Percentiles rank a stretch among this genome's conserved stretches.
phyloP scores from a whole-genome alignment of 1,140 invertebrate genomes.

The Triops cancriformis region DNA sequence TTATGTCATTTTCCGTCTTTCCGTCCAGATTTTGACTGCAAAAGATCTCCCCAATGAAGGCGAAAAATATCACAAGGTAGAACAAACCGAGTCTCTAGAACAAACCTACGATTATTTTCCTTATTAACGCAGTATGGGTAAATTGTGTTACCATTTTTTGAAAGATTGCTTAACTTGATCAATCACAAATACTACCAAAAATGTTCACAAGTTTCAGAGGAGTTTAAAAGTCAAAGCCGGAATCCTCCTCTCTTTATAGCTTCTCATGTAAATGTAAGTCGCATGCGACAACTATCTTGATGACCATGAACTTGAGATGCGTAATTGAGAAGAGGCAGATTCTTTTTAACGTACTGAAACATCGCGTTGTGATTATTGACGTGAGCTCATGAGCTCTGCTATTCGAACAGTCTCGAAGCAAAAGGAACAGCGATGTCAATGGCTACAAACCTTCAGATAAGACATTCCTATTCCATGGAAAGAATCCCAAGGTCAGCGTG shows the following conservation, averaged over 20 bases:
- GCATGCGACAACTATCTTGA: neutral
- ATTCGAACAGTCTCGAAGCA: no score
- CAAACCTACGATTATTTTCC: neutral
- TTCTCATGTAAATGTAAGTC: neutral
- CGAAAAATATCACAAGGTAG: neutral
- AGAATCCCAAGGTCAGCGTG: no score
- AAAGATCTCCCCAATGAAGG: neutral
- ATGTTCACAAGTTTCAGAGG: no score
- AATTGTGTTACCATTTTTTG: no score
- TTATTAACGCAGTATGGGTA: no score
- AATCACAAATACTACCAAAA: no score
- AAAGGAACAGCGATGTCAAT: no score
- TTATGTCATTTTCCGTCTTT: neutral
- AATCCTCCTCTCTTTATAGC: neutral
- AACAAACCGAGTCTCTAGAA: neutral
- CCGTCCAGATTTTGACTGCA: neutral
- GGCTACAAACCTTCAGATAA: no score
- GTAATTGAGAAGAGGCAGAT: neutral
- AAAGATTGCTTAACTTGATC: no score
- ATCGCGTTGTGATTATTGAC: neutral
- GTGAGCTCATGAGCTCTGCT: neutral
- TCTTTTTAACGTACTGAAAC: neutral
- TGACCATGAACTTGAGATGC: neutral
- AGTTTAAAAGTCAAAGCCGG: neutral
- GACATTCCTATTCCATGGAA: no score